These are phyloP conservation scores for Archips crataeganus DNA, from an alignment of 2,888 invertebrate genomes.

Conservation along the genomic window DNA sequence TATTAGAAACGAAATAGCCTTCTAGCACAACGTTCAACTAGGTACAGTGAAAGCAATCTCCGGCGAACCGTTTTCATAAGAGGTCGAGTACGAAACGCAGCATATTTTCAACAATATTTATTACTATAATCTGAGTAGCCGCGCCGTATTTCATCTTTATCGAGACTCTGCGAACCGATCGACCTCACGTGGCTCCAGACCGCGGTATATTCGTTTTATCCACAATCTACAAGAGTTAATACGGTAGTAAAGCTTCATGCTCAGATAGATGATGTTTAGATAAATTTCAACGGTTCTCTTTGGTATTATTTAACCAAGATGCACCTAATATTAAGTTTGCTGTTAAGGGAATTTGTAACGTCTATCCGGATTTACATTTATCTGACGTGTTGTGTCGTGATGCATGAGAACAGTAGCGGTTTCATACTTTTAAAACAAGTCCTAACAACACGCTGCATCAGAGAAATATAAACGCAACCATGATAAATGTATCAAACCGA, in stretches of 20 bases:
- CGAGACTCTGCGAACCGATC: conserved; percentile 57
- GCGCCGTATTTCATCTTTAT: conserved; percentile 64
- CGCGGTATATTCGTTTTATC: conserved; percentile 39
- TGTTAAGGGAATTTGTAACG: not conserved
- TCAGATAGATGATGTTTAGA: conserved; percentile 7
- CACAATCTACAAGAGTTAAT: conserved; percentile 38
- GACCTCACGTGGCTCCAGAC: conserved; percentile 52
- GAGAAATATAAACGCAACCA: no score
- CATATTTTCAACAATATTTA: conserved; percentile 67
- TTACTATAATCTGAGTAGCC: conserved; percentile 62
- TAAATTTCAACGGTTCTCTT: not conserved
- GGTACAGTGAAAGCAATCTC: conserved; percentile 50
- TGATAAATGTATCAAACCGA: no score
- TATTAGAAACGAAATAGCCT: no score
- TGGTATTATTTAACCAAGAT: not conserved
- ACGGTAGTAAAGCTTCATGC: conserved; percentile 28
- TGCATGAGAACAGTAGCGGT: no score
- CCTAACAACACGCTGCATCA: no score
- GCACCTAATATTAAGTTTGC: not conserved
- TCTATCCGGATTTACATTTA: no score
- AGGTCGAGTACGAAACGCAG: conserved; percentile 51
- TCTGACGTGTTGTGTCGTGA: no score
- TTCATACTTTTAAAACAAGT: no score
- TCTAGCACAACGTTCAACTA: not conserved
- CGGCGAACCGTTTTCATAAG: conserved; percentile 51